phyloP scores from a whole-genome alignment of 35 echinoderm and acorn worm species.

The Lytechinus pictus region DNA sequence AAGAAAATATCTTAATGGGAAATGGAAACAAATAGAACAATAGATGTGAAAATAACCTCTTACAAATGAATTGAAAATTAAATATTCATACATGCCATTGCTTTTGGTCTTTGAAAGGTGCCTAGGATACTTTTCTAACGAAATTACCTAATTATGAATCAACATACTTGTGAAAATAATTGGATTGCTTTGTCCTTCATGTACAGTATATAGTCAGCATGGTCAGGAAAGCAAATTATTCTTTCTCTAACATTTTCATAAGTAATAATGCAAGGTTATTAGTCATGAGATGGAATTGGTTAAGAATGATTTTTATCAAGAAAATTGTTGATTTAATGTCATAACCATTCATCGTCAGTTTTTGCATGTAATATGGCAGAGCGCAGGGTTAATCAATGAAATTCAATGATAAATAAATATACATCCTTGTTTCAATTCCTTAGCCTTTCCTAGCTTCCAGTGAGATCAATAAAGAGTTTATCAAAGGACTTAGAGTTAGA shows the following conservation, averaged over 20 bases:
- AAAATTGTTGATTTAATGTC: conserved; percentile 15
- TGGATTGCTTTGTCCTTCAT: background rate
- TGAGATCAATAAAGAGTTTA: background rate
- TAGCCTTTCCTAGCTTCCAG: conserved; percentile 8
- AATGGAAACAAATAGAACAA: background rate
- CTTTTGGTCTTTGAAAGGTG: background rate
- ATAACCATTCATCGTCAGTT: conserved; percentile 30
- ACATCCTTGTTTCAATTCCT: conserved; percentile 33
- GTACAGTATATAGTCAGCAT: background rate
- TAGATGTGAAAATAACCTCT: background rate
- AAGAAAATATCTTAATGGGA: background rate
- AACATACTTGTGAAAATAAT: background rate
- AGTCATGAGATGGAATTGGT: background rate
- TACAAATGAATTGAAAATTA: background rate
- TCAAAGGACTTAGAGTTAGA: background rate
- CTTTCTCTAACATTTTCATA: background rate
- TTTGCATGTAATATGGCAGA: background rate
- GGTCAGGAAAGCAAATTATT: background rate
- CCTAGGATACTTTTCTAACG: background rate
- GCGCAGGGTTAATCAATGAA: conserved; percentile 1
- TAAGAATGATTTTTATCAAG: conserved; percentile 17
- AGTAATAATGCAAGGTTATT: background rate
- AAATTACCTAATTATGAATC: background rate
- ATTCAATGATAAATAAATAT: conserved; percentile 27
- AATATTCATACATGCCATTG: background rate